Percentiles rank a stretch among this genome's conserved stretches.
phyloP scores from a whole-genome alignment of 2,797 vertebrate species.

The Malurus leucopterus region DNA sequence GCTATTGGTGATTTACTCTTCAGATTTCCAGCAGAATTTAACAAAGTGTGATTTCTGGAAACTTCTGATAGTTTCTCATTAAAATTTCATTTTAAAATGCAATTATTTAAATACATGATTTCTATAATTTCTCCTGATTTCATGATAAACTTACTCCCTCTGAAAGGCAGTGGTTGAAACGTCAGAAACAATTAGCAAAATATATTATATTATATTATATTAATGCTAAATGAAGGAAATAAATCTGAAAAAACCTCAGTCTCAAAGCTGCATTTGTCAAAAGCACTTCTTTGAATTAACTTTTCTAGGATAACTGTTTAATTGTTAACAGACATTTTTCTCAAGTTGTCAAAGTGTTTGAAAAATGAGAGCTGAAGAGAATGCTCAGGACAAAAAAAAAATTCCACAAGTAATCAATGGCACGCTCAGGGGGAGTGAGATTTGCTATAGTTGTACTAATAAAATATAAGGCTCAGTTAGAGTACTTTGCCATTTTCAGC shows the following conservation, averaged over 20 bases:
- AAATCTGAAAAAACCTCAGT: constrained; percentile 29
- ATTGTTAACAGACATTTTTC: constrained; percentile 43
- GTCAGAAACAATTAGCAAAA: constrained; percentile 62
- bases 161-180: constrained; percentile 45
- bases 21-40: constrained; percentile 62
- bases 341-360: constrained; percentile 31
- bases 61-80: constrained; percentile 46
- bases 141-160: constrained; percentile 13
- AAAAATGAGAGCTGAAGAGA: constrained; percentile 12
- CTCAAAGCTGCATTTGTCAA: constrained; percentile 30
- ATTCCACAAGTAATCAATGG: constrained; percentile 20
- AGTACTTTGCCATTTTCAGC: constrained; percentile 56
- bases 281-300: constrained; percentile 38
- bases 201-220: constrained; percentile 18
- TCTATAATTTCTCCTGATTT: constrained; percentile 53
- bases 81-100: constrained; percentile 34
- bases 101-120: not conserved
- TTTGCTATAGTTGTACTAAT: constrained; percentile 24
- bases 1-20: constrained; percentile 62
- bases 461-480: constrained; percentile 50
- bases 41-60: constrained; percentile 62
- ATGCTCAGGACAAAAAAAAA: not conserved
- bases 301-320: constrained; percentile 12
- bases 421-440: not conserved
- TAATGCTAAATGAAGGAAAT: constrained; percentile 23